Base-by-base conservation (phyloP, 2,797 vertebrate genomes). In the Enteromius argenteus region DNA sequence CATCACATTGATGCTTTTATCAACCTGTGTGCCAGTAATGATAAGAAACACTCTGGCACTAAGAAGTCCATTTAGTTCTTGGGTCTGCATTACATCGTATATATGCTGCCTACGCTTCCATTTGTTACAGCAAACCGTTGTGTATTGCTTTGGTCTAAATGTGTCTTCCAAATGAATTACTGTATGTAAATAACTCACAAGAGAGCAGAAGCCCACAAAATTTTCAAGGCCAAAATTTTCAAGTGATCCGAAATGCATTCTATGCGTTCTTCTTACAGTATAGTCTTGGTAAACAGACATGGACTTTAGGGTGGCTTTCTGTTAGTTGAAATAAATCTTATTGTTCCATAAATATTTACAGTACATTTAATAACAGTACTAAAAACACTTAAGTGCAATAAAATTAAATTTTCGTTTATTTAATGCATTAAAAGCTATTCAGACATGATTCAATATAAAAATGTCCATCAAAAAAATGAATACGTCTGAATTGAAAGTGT, bases 1-100 rank as follows among this genome's bases (percentile, higher is more conserved):
- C 35, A 81, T 72, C 56, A 49, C 42, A 49, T 60, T 42, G 68
- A 73, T 81, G 53, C 42, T 81, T 72, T 72, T 81, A 58, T 42
- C 21, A 60, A 23, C 80, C 13, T 68, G 42, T 58, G 51, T 86
- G 53, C 69, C 19, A 10, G 27, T 42, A 35, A 19, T 49, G 39
- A 73, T 23, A 73, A 73, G 51, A 81, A 17, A 23, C 21, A 73
- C 39, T 46, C 32, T n/a, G 19, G 19, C 51, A 37, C 73, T 37
- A 14, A 56, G 11, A 30, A 9, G 35, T 69, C 53, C 5, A 5
- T 80, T 56, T 58, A 71, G 37, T 71, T 80, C 49, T 80, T 80
- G 30, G 32, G 32, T 69, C 37, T 23, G 30, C 2, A 39, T n/a
- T 56, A 8, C 15, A 13, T 42, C 69, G 15, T 56, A 37, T 37